Conservation (phyloP, 2,888 invertebrate genomes). For the Altica lythri region DNA sequence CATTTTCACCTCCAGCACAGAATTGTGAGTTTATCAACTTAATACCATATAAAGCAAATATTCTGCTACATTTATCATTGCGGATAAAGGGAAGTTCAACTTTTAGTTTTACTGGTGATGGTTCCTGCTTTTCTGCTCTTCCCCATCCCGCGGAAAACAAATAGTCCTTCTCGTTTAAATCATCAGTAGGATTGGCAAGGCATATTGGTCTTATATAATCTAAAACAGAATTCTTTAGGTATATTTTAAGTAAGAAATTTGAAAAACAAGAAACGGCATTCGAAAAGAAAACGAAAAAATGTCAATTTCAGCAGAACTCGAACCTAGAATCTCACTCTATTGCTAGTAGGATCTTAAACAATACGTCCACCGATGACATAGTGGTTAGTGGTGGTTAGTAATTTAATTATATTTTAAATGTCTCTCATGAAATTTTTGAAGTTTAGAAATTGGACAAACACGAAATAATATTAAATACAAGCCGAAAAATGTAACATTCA, state of each 20-base stretch:
- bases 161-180: constrained; percentile 15
- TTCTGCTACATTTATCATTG: constrained; percentile 60
- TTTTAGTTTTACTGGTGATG: constrained; percentile 55
- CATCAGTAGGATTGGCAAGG: constrained; percentile 35
- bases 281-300: too few relatives aligned
- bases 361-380: too few relatives aligned
- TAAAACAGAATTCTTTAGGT: constrained; percentile 35
- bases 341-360: too few relatives aligned
- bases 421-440: too few relatives aligned
- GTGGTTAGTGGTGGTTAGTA: too few relatives aligned
- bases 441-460: too few relatives aligned
- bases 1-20: constrained; percentile 73
- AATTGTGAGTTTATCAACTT: constrained; percentile 63
- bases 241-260: neutral
- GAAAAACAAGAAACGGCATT: too few relatives aligned
- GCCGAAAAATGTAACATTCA: too few relatives aligned
- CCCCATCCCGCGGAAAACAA: constrained; percentile 62
- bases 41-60: constrained; percentile 60
- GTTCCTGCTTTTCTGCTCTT: constrained; percentile 53
- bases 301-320: too few relatives aligned
- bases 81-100: constrained; percentile 64
- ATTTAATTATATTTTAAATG: too few relatives aligned
- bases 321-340: too few relatives aligned
- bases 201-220: constrained; percentile 53
- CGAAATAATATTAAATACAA: too few relatives aligned